Percentiles rank a stretch among this genome's conserved stretches.
Evolutionary conservation across 2,113 vertebrate genomes (phyloP).

Genomic region (Phasianus colchicus): DNA sequence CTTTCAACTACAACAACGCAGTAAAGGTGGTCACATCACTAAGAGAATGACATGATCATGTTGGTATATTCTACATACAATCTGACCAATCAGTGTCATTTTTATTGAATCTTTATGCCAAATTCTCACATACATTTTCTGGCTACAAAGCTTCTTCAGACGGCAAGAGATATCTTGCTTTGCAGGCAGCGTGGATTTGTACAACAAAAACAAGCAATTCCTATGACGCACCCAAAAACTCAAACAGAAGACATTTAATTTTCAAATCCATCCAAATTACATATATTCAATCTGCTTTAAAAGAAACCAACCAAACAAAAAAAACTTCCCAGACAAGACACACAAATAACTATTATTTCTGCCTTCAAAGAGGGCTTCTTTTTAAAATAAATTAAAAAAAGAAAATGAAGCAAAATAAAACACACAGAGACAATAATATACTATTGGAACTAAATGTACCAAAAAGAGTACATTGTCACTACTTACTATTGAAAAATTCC

Average conservation of each 20-base stretch:
- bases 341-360: not conserved
- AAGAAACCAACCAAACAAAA: not conserved
- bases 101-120: not conserved
- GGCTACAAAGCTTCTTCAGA: not conserved
- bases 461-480: not conserved
- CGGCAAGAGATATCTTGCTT: not conserved
- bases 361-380: not conserved
- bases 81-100: not conserved
- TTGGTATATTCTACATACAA: not conserved
- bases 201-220: not conserved
- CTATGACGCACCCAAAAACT: not conserved
- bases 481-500: not conserved
- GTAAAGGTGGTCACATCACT: not conserved
- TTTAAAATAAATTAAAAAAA: not conserved
- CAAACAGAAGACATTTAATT: not conserved
- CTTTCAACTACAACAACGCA: not conserved
- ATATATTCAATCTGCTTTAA: not conserved
- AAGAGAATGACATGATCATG: not conserved
- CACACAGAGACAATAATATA: not conserved
- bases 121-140: not conserved
- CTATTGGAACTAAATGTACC: not conserved
- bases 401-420: not conserved
- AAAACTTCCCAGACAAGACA: not conserved
- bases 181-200: not conserved
- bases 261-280: not conserved